A percentile compares a stretch with the other conserved stretches of the same genome.
Conservation (phyloP, 2,113 vertebrate genomes). For the Pygathrix nemaeus region DNA sequence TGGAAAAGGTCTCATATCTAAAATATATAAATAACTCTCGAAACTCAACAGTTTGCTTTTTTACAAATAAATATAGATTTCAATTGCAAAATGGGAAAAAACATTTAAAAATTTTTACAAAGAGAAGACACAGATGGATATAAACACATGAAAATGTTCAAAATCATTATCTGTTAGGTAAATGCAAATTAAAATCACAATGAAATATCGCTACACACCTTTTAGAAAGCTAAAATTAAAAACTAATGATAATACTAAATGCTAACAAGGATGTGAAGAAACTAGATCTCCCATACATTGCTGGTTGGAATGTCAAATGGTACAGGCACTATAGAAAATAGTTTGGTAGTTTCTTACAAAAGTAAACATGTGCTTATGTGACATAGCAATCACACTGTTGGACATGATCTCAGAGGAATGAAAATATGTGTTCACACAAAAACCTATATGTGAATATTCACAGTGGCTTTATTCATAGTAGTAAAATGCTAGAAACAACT, state of each 20-base stretch:
- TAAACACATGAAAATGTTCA: background rate
- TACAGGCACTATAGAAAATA: background rate
- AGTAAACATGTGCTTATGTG: background rate
- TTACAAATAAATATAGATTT: background rate
- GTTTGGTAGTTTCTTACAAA: constrained; percentile 5
- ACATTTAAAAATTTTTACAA: background rate
- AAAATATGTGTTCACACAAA: background rate
- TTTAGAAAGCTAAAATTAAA: constrained; percentile 41
- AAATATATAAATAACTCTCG: background rate
- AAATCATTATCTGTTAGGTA: background rate
- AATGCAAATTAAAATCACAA: background rate
- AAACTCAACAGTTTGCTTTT: background rate
- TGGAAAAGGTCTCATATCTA: background rate
- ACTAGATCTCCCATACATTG: background rate
- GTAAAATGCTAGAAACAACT: background rate
- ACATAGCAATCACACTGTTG: background rate
- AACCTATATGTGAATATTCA: background rate
- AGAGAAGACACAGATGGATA: background rate
- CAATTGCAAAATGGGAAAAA: background rate
- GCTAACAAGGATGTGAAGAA: background rate
- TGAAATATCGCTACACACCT: background rate
- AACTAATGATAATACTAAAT: background rate
- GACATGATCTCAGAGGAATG: constrained; percentile 24
- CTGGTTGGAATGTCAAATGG: background rate
- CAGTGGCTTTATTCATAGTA: background rate